phyloP scores from a whole-genome alignment of 23 tunicate species.

The Diplosoma virens region DNA sequence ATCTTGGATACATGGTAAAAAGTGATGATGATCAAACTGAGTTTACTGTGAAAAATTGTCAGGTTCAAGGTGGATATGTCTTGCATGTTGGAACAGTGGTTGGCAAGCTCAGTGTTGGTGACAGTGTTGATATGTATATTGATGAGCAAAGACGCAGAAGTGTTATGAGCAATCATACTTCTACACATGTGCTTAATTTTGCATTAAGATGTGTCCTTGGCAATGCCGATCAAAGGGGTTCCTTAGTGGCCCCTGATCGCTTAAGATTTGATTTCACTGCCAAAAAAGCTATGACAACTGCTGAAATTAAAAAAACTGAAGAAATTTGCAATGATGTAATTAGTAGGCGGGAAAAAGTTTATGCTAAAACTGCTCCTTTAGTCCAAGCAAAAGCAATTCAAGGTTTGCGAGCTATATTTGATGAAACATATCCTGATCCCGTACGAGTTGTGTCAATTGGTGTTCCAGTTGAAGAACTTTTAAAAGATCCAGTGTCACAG shows the following conservation, averaged over 20 bases:
- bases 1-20: conserved; percentile 70
- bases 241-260: conserved; percentile 89
- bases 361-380: conserved; percentile 52
- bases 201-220: conserved; percentile 80
- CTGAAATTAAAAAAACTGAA: conserved; percentile 68
- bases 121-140: conserved; percentile 49
- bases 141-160: conserved; percentile 69
- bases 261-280: conserved; percentile 96
- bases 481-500: conserved; percentile 62
- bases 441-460: conserved; percentile 95
- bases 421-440: conserved; percentile 98
- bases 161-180: conserved; percentile 87
- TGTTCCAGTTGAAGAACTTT: conserved; percentile 47
- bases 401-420: conserved; percentile 97
- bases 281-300: conserved; percentile 75
- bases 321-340: conserved; percentile 70
- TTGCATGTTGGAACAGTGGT: conserved; percentile 93
- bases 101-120: conserved; percentile 73
- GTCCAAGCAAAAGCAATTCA: conserved; percentile 86
- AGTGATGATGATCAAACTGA: conserved; percentile 60
- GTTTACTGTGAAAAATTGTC: conserved; percentile 85
- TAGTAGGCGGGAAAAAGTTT: conserved; percentile 36
- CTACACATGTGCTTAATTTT: conserved; percentile 92
- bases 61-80: conserved; percentile 97
- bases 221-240: conserved; percentile 96